Conservation (phyloP, 2,113 vertebrate genomes). For the mouse (Mus musculus) region GRCm39 chr11:93236501-93237000, state of each 20-base stretch:
- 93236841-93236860: neutral
- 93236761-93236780: neutral
- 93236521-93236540: neutral
- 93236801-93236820: neutral
- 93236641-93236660: neutral
- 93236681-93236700: neutral
- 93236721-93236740: neutral
- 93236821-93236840: neutral
- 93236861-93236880: neutral
- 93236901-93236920: neutral
- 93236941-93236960: neutral
- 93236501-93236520: neutral
- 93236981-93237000: neutral
- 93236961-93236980: neutral
- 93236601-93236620: neutral
- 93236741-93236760: neutral
- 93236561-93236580: conserved; percentile 11
- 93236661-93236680: neutral
- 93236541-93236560: neutral
- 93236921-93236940: neutral
- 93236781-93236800: neutral
- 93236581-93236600: neutral
- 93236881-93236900: neutral
- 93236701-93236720: neutral
- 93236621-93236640: neutral